Conservation (phyloP, 1,140 invertebrate genomes). For the Eriosoma lanigerum region DNA sequence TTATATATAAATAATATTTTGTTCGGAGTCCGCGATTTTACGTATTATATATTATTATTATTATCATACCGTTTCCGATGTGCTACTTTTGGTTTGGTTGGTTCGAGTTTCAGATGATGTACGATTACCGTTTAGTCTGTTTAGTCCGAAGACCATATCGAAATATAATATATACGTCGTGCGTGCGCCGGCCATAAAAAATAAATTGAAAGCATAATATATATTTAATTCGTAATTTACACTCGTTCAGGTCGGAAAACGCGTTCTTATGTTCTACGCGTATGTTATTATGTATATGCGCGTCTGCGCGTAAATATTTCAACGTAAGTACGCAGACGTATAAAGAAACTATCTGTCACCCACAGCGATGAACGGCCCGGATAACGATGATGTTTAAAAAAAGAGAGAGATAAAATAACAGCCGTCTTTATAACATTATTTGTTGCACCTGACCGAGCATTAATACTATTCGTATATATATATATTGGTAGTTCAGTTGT, state of each 20-base stretch:
- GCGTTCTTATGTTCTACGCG: no score
- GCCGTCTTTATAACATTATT: background rate
- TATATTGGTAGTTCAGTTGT: no score
- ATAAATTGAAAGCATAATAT: background rate
- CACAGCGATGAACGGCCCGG: slow-evolving; percentile 15
- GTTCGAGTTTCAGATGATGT: no score
- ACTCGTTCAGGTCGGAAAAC: background rate
- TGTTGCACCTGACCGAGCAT: slow-evolving; percentile 20
- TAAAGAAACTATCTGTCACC: slow-evolving; percentile 24
- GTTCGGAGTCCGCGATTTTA: no score
- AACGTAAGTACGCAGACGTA: background rate
- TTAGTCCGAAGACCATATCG: no score
- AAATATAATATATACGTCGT: no score
- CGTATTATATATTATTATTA: no score
- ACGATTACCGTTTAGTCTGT: no score
- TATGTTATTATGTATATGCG: background rate
- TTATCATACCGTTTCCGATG: no score
- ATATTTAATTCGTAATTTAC: slow-evolving; percentile 3
- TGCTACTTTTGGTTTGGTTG: no score
- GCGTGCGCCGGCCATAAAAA: background rate
- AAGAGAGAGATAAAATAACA: background rate
- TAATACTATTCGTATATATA: no score
- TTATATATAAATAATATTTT: no score
- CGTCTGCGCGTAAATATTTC: background rate
- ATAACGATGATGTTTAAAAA: slow-evolving; percentile 32